A percentile compares a stretch with the other conserved stretches of the same genome.
Conservation (phyloP, 2,797 vertebrate species). For the Petrocephalus sullivani region DNA sequence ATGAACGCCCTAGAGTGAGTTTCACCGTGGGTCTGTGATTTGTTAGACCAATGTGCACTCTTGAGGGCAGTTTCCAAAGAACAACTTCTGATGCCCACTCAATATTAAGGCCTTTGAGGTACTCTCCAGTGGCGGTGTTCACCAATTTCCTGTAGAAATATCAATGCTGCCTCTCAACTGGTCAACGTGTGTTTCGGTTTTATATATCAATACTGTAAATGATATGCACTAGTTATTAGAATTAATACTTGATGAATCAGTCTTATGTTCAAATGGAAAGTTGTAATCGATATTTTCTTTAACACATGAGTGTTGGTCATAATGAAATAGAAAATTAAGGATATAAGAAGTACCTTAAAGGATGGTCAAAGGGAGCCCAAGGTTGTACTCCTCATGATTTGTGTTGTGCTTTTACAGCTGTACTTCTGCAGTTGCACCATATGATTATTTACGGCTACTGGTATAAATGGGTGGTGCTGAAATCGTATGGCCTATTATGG, state of each 20-base stretch:
- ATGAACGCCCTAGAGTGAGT: neutral
- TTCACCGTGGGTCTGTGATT: neutral
- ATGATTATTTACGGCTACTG: neutral
- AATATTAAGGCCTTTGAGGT: neutral
- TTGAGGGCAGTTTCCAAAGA: neutral
- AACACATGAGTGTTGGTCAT: neutral
- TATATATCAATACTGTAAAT: neutral
- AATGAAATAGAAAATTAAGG: neutral
- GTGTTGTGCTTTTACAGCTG: neutral
- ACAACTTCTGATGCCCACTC: neutral
- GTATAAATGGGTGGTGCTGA: neutral
- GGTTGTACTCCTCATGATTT: neutral
- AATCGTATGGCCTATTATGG: neutral
- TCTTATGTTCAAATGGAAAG: neutral
- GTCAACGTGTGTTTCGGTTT: neutral
- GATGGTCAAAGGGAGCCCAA: neutral
- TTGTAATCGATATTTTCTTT: neutral
- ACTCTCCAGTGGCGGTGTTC: neutral
- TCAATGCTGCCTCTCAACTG: neutral
- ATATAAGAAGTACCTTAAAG: neutral
- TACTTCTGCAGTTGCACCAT: neutral
- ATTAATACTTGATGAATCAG: neutral
- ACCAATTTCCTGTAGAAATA: neutral
- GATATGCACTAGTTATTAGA: neutral
- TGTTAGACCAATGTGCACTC: neutral